phyloP scores from a whole-genome alignment of 2,888 invertebrate genomes.

The Brenthis hecate region DNA sequence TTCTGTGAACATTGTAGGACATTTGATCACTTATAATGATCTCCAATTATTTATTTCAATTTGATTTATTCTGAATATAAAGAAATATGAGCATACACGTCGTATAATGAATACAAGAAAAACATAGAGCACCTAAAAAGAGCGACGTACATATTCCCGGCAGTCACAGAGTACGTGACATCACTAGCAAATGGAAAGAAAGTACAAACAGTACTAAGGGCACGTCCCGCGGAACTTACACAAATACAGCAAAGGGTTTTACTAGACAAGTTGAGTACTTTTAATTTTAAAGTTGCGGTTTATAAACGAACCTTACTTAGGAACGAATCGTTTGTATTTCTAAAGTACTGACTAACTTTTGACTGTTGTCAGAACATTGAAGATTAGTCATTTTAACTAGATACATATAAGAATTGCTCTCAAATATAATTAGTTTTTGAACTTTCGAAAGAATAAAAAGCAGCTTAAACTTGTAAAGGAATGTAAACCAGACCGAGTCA shows the following conservation, averaged over 20 bases:
- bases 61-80: conserved; percentile 18
- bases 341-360: no score
- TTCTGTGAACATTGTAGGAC: no score
- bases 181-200: conserved; percentile 18
- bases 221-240: conserved; percentile 27
- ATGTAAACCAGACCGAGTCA: no score
- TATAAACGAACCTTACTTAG: background rate
- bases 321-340: background rate
- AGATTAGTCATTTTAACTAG: no score
- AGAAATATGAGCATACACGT: conserved; percentile 15
- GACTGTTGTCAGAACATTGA: no score
- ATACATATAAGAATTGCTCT: no score
- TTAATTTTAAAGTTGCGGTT: conserved; percentile 7
- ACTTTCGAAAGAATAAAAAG: no score
- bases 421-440: no score
- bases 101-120: conserved; percentile 23
- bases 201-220: conserved; percentile 8
- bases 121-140: conserved; percentile 9
- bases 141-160: conserved; percentile 21
- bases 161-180: conserved; percentile 26
- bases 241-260: conserved; percentile 22
- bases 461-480: no score
- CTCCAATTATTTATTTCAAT: conserved; percentile 1
- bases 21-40: no score
- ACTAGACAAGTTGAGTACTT: conserved; percentile 19